Evolutionary conservation across 2,113 vertebrate species (phyloP).

Genomic region (Motacilla alba): DNA sequence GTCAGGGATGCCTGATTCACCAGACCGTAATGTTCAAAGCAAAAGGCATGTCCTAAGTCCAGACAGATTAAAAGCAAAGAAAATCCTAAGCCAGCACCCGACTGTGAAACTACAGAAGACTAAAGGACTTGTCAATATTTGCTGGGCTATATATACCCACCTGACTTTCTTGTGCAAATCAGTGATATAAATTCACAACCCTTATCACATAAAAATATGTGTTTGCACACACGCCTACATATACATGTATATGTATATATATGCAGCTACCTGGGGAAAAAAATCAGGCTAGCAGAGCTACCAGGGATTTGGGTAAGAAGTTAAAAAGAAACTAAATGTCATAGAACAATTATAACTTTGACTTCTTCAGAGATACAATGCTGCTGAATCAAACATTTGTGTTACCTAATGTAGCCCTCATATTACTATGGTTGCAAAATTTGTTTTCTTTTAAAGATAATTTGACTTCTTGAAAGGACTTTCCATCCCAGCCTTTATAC

Average conservation of each 20-base stretch:
- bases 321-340: not conserved
- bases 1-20: not conserved
- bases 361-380: not conserved
- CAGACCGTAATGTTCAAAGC: not conserved
- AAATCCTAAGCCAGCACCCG: not conserved
- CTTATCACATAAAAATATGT: not conserved
- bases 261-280: not conserved
- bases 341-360: not conserved
- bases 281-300: not conserved
- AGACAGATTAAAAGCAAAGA: not conserved
- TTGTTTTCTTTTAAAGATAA: not conserved
- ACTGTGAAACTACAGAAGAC: not conserved
- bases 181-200: not conserved
- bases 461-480: not conserved
- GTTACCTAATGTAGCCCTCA: not conserved
- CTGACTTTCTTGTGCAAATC: not conserved
- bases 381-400: not conserved
- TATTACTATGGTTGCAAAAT: not conserved
- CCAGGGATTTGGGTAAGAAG: not conserved
- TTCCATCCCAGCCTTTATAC: not conserved
- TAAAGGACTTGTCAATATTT: conserved; percentile 21
- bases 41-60: not conserved
- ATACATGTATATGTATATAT: not conserved
- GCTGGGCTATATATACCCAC: not conserved
- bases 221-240: not conserved